phyloP scores from a whole-genome alignment of 2,888 invertebrate species.

The Ecliptopera silaceata region DNA sequence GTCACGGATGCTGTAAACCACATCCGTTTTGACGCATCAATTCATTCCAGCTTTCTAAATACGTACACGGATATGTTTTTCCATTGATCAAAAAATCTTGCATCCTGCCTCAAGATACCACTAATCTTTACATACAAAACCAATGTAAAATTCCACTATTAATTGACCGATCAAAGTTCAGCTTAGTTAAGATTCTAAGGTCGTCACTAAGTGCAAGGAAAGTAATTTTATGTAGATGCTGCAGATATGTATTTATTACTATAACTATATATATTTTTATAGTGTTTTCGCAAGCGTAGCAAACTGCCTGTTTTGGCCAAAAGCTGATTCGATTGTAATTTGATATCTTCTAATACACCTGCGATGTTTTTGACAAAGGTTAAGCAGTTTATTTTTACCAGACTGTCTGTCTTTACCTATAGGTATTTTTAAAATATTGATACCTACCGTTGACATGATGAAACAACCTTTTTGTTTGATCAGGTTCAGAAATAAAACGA shows the following conservation, averaged over 20 bases:
- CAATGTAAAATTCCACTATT: neutral
- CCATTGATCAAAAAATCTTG: neutral
- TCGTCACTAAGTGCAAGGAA: slow-evolving; percentile 2
- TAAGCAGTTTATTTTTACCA: slow-evolving; percentile 28
- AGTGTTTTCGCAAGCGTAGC: slow-evolving; percentile 28
- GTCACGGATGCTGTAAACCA: slow-evolving; percentile 13
- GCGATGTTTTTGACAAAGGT: slow-evolving; percentile 22
- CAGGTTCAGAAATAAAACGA: too few relatives aligned
- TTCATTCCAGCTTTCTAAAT: slow-evolving; percentile 14
- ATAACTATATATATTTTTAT: too few relatives aligned
- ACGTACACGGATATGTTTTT: slow-evolving; percentile 1
- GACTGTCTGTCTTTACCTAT: slow-evolving; percentile 34
- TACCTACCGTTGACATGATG: too few relatives aligned
- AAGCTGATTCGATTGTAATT: slow-evolving; percentile 41
- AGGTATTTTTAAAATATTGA: slow-evolving; percentile 4
- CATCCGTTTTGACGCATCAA: slow-evolving; percentile 22
- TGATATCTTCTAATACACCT: slow-evolving; percentile 37
- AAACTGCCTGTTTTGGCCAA: slow-evolving; percentile 35
- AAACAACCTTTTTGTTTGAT: neutral
- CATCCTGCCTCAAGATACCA: neutral
- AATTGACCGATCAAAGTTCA: neutral
- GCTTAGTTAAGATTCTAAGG: neutral
- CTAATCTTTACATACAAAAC: neutral
- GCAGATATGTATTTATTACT: neutral
- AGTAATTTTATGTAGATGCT: neutral